Base-by-base conservation (phyloP, 2,113 vertebrate genomes). In the Stigmatopora nigra region DNA sequence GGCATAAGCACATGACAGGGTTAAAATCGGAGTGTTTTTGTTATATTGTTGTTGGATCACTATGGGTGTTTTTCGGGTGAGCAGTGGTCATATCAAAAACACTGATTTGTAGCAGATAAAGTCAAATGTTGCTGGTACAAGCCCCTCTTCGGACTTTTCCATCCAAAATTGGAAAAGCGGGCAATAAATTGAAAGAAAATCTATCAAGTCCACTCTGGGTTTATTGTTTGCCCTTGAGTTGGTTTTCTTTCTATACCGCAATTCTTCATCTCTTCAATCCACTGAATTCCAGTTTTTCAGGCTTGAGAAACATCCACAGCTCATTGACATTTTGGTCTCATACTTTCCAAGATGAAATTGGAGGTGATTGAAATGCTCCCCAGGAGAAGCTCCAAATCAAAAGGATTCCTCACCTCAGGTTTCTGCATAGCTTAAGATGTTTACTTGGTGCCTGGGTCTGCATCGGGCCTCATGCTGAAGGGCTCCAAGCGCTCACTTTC, bases 401-500 rank as follows among this genome's bases (percentile, higher is more conserved):
- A 73, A 55, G 53, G 10, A 38, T 53, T 67, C 1, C 3, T 38
- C n/a, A 36, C 31, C n/a, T 48, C 35, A 14, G 48, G 31, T 36
- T 22, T 61, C 36, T 15, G 45, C 17, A 16, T 20, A 13, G 8
- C 22, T 49, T 16, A 3, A 31, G 22, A 4, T 10, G 61, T 65
- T 68, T 84, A 84, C 75, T 89, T 90, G 74, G 77, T 79, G 16
- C 89, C 73, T 0, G 78, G 10, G n/a, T 94, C 92, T 0, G 90
- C 82, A 0, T 94, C 93, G 0, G 92, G 83, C 59, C 93, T 92
- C 94, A 98, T 95, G 86, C 91, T 93, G 84, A 99, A 98, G 62
- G 95, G 93, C 82, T 98, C 97, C 72, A 99, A 91, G 17, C 93
- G 89, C 82, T 98, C 97, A 0, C 83, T 84, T 84, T 98, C 96